A percentile compares a stretch with the other conserved stretches of the same genome.
Evolutionary conservation across 2,888 invertebrate genomes (phyloP).

Genomic region (Stramonita haemastoma): DNA sequence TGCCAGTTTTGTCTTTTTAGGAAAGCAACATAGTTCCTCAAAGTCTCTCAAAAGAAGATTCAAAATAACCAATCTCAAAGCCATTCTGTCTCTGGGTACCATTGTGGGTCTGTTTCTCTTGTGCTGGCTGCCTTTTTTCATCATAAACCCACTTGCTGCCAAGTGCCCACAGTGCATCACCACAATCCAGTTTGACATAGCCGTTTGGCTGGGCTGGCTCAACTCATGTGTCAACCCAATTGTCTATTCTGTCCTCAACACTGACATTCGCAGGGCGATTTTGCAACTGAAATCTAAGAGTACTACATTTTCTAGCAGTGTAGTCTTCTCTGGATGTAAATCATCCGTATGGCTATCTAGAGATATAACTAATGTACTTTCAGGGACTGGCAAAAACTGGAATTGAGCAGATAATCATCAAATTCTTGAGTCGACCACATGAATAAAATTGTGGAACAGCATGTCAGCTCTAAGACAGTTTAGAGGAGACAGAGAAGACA

Average conservation of each 20-base stretch:
- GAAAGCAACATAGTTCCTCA: not conserved
- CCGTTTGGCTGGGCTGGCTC: slow-evolving; percentile 98
- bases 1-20: not conserved
- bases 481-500: too few species aligned
- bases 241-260: slow-evolving; percentile 98
- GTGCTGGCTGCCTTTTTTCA: slow-evolving; percentile 99
- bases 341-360: too few species aligned
- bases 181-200: slow-evolving; percentile 86
- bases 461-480: too few species aligned
- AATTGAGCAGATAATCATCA: too few species aligned
- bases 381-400: too few species aligned
- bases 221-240: slow-evolving; percentile 98
- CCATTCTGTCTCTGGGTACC: slow-evolving; percentile 97
- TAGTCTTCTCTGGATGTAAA: too few species aligned
- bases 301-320: too few species aligned
- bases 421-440: too few species aligned
- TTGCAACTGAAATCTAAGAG: slow-evolving; percentile 80
- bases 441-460: too few species aligned
- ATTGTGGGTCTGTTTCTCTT: slow-evolving; percentile 98
- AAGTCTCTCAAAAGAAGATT: slow-evolving; percentile 77
- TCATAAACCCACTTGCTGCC: slow-evolving; percentile 96
- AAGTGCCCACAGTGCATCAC: slow-evolving; percentile 98
- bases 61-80: slow-evolving; percentile 93
- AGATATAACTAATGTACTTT: too few species aligned
- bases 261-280: slow-evolving; percentile 98